These are phyloP conservation scores for Pyrgus malvae DNA, from an alignment of 2,888 invertebrate species.

Conservation along the genomic window DNA sequence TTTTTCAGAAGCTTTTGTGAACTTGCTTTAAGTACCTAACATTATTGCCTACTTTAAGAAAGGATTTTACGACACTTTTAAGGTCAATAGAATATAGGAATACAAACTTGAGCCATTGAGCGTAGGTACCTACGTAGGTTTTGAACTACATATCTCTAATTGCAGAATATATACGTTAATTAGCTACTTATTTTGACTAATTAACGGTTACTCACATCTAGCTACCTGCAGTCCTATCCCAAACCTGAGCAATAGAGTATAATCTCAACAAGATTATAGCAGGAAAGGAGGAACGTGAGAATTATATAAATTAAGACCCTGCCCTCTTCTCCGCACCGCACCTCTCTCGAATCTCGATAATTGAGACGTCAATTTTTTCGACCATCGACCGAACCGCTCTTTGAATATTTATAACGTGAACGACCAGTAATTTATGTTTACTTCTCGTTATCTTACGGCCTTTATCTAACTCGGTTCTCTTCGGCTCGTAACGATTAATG, in stretches of 20 bases:
- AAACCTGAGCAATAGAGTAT: constrained; percentile 28
- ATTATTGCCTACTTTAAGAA: no score
- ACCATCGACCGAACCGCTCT: constrained; percentile 49
- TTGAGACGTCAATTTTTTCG: constrained; percentile 80
- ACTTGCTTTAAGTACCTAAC: no score
- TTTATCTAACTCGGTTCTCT: constrained; percentile 59
- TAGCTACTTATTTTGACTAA: no score
- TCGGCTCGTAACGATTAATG: constrained; percentile 44
- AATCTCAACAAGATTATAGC: constrained; percentile 49
- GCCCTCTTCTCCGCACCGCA: constrained; percentile 34
- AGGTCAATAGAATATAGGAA: no score
- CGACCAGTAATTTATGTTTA: constrained; percentile 71
- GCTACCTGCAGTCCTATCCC: no score
- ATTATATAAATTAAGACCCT: constrained; percentile 72
- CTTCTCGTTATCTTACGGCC: constrained; percentile 67
- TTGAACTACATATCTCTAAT: no score
- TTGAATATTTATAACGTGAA: constrained; percentile 77
- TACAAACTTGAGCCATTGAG: no score
- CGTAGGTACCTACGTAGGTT: no score
- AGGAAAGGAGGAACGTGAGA: constrained; percentile 78
- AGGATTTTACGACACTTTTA: no score
- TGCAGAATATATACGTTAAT: no score
- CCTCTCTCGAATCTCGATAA: constrained; percentile 59
- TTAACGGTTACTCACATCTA: no score
- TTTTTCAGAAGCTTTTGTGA: no score